Evolutionary conservation across 2,888 invertebrate species (phyloP).

Genomic region (Epinotia ramella): DNA sequence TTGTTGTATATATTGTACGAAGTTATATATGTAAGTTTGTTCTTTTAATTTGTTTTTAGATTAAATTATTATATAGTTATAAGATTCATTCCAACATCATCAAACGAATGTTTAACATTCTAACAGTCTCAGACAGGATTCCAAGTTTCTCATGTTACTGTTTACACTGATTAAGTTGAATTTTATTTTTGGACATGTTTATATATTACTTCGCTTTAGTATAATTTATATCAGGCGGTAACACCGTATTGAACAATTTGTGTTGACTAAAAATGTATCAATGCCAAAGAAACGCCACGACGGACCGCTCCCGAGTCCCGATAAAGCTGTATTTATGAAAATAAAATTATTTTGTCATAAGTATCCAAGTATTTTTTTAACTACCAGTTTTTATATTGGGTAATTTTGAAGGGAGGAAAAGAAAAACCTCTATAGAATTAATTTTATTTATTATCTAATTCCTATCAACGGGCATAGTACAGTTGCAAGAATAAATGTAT

Average conservation of each 20-base stretch:
- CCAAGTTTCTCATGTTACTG: background rate
- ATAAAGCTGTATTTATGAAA: conserved; percentile 27
- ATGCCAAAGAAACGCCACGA: conserved; percentile 33
- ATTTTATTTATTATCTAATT: conserved; percentile 84
- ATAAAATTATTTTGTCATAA: conserved; percentile 21
- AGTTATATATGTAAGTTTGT: background rate
- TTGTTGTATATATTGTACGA: conserved; percentile 13
- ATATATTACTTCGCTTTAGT: conserved; percentile 17
- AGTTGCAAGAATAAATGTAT: conserved; percentile 79
- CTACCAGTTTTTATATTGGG: conserved; percentile 38
- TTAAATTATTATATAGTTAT: background rate
- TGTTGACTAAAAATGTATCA: conserved; percentile 31
- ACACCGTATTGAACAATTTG: conserved; percentile 30
- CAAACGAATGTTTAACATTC: conserved; percentile 28
- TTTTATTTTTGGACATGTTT: conserved; percentile 38
- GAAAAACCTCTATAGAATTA: conserved; percentile 73
- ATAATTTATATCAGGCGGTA: background rate
- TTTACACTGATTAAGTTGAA: background rate
- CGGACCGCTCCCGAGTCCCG: conserved; percentile 12
- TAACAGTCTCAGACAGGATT: background rate
- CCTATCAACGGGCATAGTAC: conserved; percentile 83
- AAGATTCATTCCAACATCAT: conserved; percentile 16
- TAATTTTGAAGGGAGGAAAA: conserved; percentile 50
- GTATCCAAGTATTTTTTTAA: background rate
- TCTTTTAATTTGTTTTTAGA: background rate